phyloP scores from a whole-genome alignment of 23 tunicate species.

The Phallusia fumigata region DNA sequence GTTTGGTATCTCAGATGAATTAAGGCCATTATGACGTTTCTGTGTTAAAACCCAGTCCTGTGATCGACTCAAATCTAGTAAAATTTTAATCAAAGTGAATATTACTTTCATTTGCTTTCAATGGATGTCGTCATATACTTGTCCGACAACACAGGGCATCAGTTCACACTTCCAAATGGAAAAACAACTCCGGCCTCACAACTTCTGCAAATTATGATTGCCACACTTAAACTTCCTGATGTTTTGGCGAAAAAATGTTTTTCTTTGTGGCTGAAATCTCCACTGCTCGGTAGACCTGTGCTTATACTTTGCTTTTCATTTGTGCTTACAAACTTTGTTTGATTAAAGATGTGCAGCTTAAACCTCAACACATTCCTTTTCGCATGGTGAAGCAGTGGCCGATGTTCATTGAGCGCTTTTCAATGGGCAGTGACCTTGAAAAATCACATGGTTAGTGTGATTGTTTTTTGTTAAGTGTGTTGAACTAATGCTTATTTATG shows the following conservation, averaged over 20 bases:
- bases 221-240: slow-evolving; percentile 58
- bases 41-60: no score
- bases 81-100: no score
- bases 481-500: neutral
- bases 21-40: no score
- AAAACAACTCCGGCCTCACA: slow-evolving; percentile 44
- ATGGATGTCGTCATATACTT: slow-evolving; percentile 74
- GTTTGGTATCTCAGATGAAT: no score
- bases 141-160: slow-evolving; percentile 65
- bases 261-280: slow-evolving; percentile 86
- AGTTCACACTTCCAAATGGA: slow-evolving; percentile 63
- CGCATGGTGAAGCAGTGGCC: slow-evolving; percentile 88
- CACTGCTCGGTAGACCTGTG: slow-evolving; percentile 58
- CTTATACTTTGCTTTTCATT: neutral
- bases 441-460: slow-evolving; percentile 48
- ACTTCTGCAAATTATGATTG: slow-evolving; percentile 61
- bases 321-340: neutral
- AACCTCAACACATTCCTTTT: slow-evolving; percentile 80
- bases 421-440: slow-evolving; percentile 57
- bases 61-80: no score
- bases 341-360: slow-evolving; percentile 78
- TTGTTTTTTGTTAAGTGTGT: neutral
- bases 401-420: slow-evolving; percentile 55
- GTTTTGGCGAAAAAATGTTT: slow-evolving; percentile 64
- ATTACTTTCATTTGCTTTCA: no score